Percentiles rank a stretch among this genome's conserved stretches.
Evolutionary conservation across 2,797 vertebrate genomes (phyloP).

Genomic region (Crypturellus tataupa): DNA sequence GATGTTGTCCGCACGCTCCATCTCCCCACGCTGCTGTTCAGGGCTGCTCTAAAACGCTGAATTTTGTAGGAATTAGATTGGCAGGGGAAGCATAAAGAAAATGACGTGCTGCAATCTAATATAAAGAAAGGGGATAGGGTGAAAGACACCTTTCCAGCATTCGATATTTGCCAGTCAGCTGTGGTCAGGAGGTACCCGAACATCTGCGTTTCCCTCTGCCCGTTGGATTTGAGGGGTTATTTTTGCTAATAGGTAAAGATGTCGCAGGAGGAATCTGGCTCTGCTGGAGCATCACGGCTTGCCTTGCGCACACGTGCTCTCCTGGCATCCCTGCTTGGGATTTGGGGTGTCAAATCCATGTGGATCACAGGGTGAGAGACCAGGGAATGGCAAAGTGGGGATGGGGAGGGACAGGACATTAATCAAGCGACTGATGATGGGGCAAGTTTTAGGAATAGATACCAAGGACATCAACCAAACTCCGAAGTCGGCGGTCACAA

Average conservation of each 20-base stretch:
- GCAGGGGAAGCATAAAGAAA: neutral
- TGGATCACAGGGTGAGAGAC: neutral
- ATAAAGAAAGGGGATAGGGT: neutral
- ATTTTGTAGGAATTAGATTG: neutral
- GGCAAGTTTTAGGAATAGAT: neutral
- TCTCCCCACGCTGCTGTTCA: neutral
- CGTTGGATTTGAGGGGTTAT: neutral
- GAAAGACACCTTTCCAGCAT: neutral
- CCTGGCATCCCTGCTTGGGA: neutral
- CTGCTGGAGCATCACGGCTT: neutral
- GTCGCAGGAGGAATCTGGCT: neutral
- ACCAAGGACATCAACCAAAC: neutral
- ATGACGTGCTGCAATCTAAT: neutral
- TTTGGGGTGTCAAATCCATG: neutral
- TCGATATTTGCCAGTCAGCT: neutral
- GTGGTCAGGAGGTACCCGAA: neutral
- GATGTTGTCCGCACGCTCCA: neutral
- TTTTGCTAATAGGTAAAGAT: neutral
- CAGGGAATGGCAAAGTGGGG: neutral
- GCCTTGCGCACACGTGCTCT: neutral
- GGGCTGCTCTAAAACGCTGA: neutral
- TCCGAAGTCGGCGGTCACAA: neutral
- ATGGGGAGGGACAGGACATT: fast-evolving
- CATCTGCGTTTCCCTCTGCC: neutral
- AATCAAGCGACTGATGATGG: neutral